Evolutionary conservation across 2,797 vertebrate species (phyloP), one percentile per base, ranked within the genome.

Genomic region (Paramormyrops hopkinsi): DNA sequence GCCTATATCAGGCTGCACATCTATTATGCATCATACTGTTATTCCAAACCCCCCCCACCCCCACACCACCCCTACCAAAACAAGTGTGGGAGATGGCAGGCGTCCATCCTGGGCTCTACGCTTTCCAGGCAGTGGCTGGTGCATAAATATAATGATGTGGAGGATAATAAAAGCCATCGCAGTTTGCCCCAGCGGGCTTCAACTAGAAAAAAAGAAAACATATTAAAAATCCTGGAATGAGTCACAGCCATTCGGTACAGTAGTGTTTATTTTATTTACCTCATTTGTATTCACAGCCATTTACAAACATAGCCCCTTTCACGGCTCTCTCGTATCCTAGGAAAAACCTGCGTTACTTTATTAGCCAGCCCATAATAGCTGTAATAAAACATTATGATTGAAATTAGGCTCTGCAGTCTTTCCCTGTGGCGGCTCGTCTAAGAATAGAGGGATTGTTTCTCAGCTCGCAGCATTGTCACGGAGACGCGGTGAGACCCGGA

Each of bases 331-430:
- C 29, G 51, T 88, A 62, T 62, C 37, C 56, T 53, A 62, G 86
- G 29, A 88, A 65, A 88, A 54, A 41, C 33, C 37, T n/a, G n/a
- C 41, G 86, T 22, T 62, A 65, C 86, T 44, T 88, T 88, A 88
- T 62, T 88, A 88, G 37, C 33, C 4, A 46, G 14, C 37, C 56
- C 50, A 33, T 88, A 62, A 88, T 62, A 65, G 56, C 86, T 22
- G 3, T 65, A 62, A 65, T 62, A 88, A 88, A 88, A 88, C 86
- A 46, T 88, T 88, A 46, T 22, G 54, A 33, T 88, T 88, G 33
- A 88, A 87, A 65, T 62, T 88, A 41, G 19, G 54, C 54, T 88
- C 54, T 25, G 56, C 56, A 22, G 86, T 44, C 54, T 88, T 88
- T 48, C 56, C 86, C 56, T 9, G 54, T 17, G 54, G 86, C 17